A percentile compares a stretch with the other conserved stretches of the same genome.
Conservation (phyloP, 2,888 invertebrate species). For the Rotaria socialis region DNA sequence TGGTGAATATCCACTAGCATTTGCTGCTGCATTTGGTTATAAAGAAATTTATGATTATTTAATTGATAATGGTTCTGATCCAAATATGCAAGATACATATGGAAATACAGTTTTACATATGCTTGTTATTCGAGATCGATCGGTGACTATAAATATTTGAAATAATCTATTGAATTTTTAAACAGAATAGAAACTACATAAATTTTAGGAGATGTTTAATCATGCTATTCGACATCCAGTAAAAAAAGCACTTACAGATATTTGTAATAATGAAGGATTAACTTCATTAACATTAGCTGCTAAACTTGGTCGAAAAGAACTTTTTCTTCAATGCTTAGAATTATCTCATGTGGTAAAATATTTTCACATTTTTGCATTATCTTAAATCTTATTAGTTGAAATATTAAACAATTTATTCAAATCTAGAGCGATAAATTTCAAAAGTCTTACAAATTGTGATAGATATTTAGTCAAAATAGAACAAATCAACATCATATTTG, state of each 20-base stretch:
- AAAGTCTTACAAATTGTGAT: too few relatives aligned
- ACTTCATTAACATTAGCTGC: conserved; percentile 93
- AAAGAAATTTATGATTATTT: conserved; percentile 93
- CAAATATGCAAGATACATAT: conserved; percentile 88
- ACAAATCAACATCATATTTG: too few relatives aligned
- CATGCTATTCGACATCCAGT: conserved; percentile 91
- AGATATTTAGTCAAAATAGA: too few relatives aligned
- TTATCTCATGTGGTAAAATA: conserved; percentile 62
- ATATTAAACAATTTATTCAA: too few relatives aligned
- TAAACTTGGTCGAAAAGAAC: conserved; percentile 87
- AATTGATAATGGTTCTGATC: conserved; percentile 83
- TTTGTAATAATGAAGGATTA: conserved; percentile 79
- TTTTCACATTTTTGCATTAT: too few relatives aligned
- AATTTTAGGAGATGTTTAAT: conserved; percentile 85
- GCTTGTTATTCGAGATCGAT: conserved; percentile 94
- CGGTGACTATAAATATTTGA: conserved; percentile 66
- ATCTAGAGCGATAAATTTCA: too few relatives aligned
- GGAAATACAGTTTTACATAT: conserved; percentile 99
- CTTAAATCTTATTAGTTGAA: too few relatives aligned
- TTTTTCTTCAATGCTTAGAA: conserved; percentile 96
- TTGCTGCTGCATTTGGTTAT: conserved; percentile 94
- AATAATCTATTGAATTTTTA: neutral
- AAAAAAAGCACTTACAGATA: conserved; percentile 82
- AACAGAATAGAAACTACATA: neutral
- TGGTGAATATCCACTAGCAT: conserved; percentile 91